Conservation (phyloP, 2,797 vertebrate species). For the Limosa lapponica region DNA sequence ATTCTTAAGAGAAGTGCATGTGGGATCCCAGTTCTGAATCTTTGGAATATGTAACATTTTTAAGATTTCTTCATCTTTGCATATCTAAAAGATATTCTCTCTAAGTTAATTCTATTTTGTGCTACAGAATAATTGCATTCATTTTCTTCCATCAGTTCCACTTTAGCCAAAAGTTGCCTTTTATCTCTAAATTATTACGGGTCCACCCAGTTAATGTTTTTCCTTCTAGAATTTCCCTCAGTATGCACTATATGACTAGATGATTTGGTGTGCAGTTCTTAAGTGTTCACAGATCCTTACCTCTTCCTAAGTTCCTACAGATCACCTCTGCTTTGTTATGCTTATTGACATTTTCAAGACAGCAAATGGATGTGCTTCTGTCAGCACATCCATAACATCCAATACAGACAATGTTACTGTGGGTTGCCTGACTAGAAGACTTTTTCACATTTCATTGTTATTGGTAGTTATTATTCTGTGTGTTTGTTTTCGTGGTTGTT, state of each 20-base stretch:
- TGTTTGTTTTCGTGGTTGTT: not conserved
- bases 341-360: not conserved
- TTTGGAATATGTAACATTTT: not conserved
- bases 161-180: not conserved
- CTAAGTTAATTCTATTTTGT: not conserved
- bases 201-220: not conserved
- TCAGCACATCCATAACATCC: not conserved
- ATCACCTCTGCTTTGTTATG: not conserved
- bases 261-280: not conserved
- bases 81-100: not conserved
- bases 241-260: too few species aligned
- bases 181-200: not conserved
- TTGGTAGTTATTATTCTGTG: not conserved
- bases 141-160: not conserved
- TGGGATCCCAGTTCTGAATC: not conserved
- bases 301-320: not conserved
- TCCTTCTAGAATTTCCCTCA: not conserved
- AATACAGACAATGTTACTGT: not conserved
- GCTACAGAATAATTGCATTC: not conserved
- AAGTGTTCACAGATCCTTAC: not conserved
- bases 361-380: not conserved
- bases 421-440: not conserved
- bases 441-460: not conserved
- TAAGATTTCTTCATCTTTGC: not conserved
- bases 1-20: not conserved